Evolutionary conservation across 1,140 invertebrate species (phyloP), one percentile per base, ranked within the genome.

Genomic region (Mercenaria mercenaria): DNA sequence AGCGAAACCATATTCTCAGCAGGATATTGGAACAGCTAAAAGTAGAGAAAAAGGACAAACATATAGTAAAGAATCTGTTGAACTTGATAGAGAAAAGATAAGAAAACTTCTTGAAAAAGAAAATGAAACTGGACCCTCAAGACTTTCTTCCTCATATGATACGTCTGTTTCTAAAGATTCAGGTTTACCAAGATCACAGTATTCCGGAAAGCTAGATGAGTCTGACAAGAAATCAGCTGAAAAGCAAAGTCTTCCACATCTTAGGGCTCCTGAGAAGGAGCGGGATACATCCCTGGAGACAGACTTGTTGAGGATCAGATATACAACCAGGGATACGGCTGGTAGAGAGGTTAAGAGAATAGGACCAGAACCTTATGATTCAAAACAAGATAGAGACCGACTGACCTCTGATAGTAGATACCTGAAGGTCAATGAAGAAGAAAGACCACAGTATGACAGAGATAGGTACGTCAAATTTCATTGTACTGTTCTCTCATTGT

Each of bases 81-180:
- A 79, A 79, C 76, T 79, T 79, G 76, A 79, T 39, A 79, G 76
- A 37, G 50, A 79, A 26, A 79, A 79, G 37, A 79, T 59, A 56
- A 79, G 76, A 79, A 79, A 79, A 56, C 76, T 79, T 79, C 20
- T 79, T 29, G 76, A 79, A 50, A 41, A 77, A 52, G 74, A 77
- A 50, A 77, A 56, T 79, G 18, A 43, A 43, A 37, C 23, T 34
- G 72, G 1, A 4, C 23, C 43, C 13, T 41, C 20, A 32, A 8
- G 15, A 20, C 39, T 41, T 15, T 32, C 43, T 18, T n/a, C 15
- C 26, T 47, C 43, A 50, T 50, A 50, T 50, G 74, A 50, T 77
- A 26, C 39, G 1, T 32, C 26, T 47, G n/a, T 13, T 50, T 77
- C 74, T 4, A 41, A 23, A 77, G 74, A 77, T 47, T 77, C 74